A percentile compares a stretch with the other conserved stretches of the same genome.
These are phyloP conservation scores for Acheta domesticus DNA, from an alignment of 2,888 invertebrate genomes.

Conservation along the genomic window DNA sequence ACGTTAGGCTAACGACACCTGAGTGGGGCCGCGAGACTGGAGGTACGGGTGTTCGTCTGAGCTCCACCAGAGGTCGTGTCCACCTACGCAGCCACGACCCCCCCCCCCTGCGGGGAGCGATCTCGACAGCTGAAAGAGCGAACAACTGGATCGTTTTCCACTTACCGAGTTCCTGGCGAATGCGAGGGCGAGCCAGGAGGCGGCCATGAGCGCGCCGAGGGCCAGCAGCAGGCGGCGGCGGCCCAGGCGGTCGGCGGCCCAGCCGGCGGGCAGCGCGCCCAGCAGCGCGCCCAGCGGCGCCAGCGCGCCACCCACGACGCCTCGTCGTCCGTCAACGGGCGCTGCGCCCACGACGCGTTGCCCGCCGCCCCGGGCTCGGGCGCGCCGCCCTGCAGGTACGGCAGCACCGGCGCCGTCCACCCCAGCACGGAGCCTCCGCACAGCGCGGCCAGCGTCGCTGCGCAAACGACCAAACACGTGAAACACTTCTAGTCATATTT, in stretches of 20 bases:
- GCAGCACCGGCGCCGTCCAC: constrained; percentile 28
- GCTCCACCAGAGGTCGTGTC: too few species aligned
- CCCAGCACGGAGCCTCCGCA: constrained; percentile 25
- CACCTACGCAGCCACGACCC: too few species aligned
- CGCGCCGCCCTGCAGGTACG: constrained; percentile 1
- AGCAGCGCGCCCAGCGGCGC: constrained; percentile 25
- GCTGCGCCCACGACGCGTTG: neutral
- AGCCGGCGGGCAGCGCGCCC: constrained; percentile 26
- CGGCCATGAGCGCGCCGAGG: constrained; percentile 19
- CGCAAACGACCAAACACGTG: too few species aligned
- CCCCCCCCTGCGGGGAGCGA: too few species aligned
- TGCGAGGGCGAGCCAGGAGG: constrained; percentile 18
- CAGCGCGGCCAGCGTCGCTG: constrained; percentile 25
- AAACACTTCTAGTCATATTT: too few species aligned
- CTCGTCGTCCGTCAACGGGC: constrained; percentile 22
- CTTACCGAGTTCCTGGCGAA: too few species aligned
- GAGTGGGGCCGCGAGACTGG: too few species aligned
- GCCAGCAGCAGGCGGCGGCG: constrained; percentile 20
- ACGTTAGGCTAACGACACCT: too few species aligned
- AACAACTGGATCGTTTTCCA: too few species aligned
- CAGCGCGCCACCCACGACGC: constrained; percentile 28
- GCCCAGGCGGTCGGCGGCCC: constrained; percentile 23
- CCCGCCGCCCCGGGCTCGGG: neutral
- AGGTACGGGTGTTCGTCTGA: too few species aligned
- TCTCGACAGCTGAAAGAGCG: too few species aligned